Evolutionary conservation across 1,140 invertebrate genomes (phyloP).

Genomic region (Lordiphosa mommai): DNA sequence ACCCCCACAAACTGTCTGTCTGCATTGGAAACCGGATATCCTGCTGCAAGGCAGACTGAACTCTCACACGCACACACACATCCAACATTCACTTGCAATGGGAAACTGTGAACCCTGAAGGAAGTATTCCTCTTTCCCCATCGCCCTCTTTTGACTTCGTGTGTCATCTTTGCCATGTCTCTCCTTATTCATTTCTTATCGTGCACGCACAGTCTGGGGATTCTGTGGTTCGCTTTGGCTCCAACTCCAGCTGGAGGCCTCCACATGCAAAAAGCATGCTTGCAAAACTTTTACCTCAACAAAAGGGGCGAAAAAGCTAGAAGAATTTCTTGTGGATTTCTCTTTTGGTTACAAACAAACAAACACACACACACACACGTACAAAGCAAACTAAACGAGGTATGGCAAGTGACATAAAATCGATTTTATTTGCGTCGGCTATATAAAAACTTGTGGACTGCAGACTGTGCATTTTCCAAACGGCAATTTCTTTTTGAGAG

Average conservation of each 20-base stretch:
- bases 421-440: slow-evolving; percentile 59
- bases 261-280: slow-evolving; percentile 5
- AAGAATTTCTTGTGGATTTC: slow-evolving; percentile 21
- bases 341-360: slow-evolving; percentile 22
- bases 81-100: slow-evolving; percentile 28
- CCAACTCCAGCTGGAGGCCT: background rate
- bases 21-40: slow-evolving; percentile 68
- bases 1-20: slow-evolving; percentile 33
- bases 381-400: slow-evolving; percentile 13
- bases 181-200: slow-evolving; percentile 43
- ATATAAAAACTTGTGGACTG: background rate
- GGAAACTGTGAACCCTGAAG: slow-evolving; percentile 24
- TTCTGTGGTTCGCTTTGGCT: background rate
- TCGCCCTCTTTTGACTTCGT: slow-evolving; percentile 5
- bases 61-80: slow-evolving; percentile 10
- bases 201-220: slow-evolving; percentile 48
- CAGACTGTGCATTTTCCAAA: slow-evolving; percentile 14
- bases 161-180: slow-evolving; percentile 1
- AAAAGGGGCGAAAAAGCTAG: slow-evolving; percentile 13
- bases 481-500: background rate
- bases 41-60: slow-evolving; percentile 60
- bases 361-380: slow-evolving; percentile 29
- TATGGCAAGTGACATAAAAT: slow-evolving; percentile 68
- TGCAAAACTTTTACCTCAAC: slow-evolving; percentile 59
- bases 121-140: background rate